Conservation (phyloP, 2,797 vertebrate species). For the Momotus momota region DNA sequence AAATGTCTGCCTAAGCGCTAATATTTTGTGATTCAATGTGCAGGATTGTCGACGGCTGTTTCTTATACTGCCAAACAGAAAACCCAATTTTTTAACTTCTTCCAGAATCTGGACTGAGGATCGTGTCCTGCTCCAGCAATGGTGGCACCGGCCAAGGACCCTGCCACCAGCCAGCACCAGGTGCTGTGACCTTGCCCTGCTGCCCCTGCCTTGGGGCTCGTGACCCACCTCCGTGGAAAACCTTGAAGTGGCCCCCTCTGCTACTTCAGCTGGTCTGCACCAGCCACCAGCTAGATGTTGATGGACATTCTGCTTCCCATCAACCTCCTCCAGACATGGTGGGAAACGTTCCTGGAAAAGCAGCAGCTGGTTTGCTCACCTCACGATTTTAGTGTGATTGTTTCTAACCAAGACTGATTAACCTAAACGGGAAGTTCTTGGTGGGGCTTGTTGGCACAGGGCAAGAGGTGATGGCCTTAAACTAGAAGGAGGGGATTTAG, state of each 20-base stretch:
- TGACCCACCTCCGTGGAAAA: background rate
- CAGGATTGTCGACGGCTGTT: background rate
- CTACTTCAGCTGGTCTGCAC: background rate
- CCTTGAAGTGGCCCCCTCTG: no score
- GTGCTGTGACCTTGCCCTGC: background rate
- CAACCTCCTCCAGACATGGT: background rate
- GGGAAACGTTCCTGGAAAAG: background rate
- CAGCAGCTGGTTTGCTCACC: background rate
- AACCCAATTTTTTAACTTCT: background rate
- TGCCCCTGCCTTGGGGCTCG: background rate
- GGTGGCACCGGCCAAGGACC: background rate
- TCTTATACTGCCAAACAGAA: no score
- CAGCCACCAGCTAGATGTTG: no score
- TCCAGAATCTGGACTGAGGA: background rate
- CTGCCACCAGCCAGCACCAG: background rate
- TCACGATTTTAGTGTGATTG: no score
- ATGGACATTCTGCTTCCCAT: background rate
- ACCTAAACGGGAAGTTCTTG: background rate
- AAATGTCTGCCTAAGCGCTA: background rate
- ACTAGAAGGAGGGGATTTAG: background rate
- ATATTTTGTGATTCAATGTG: background rate
- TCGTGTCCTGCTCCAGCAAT: background rate
- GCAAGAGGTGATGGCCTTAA: background rate
- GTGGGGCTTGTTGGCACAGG: accelerated
- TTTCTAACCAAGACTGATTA: background rate